These are phyloP conservation scores for Callionymus lyra DNA, from an alignment of 2,113 vertebrate genomes.

Conservation along the genomic window DNA sequence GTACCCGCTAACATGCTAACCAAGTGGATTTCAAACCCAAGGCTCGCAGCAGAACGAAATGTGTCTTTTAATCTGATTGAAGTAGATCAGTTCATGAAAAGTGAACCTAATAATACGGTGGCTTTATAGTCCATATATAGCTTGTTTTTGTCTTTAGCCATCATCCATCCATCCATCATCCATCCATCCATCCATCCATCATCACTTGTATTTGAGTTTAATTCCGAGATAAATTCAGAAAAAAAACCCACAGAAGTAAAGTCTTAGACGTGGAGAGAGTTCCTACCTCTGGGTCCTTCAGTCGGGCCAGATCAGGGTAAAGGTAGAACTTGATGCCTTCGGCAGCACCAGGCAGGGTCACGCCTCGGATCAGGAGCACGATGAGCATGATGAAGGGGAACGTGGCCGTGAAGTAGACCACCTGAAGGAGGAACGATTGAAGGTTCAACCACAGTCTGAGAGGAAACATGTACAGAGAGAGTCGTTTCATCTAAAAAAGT, in stretches of 20 bases:
- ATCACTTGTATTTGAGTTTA: no score
- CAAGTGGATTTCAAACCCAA: no score
- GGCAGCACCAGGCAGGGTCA: slow-evolving; percentile 87
- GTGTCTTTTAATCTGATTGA: no score
- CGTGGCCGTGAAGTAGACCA: slow-evolving; percentile 92
- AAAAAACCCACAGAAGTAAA: no score
- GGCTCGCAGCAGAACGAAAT: no score
- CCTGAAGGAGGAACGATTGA: slow-evolving; percentile 33
- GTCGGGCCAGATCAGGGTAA: slow-evolving; percentile 84
- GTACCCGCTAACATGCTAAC: no score
- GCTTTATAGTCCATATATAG: background rate
- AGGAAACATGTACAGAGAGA: no score
- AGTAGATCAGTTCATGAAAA: background rate
- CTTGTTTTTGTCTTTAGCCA: background rate
- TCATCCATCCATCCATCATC: no score
- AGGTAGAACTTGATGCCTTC: slow-evolving; percentile 96
- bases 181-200: no score
- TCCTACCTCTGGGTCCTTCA: slow-evolving; percentile 89
- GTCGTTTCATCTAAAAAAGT: no score
- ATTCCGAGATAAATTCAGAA: no score
- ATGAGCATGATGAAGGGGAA: slow-evolving; percentile 96
- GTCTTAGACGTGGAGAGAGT: background rate
- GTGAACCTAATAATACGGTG: background rate
- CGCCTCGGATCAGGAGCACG: slow-evolving; percentile 86
- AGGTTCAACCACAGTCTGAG: no score